A percentile compares a stretch with the other conserved stretches of the same genome.
Evolutionary conservation across 2,797 vertebrate genomes (phyloP).

Genomic region (Micropoecilia bifurca): DNA sequence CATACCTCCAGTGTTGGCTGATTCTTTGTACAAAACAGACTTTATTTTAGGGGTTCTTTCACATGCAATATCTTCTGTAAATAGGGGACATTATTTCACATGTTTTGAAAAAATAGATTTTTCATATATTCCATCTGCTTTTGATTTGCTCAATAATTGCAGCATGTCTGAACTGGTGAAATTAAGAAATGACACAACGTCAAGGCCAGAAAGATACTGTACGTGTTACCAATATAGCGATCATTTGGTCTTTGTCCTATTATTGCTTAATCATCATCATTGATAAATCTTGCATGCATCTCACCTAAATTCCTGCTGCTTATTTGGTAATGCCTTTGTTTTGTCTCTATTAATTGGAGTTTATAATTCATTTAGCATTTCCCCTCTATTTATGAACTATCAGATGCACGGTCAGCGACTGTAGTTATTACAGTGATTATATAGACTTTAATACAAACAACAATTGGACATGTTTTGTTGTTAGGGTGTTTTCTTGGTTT

Average conservation of each 20-base stretch:
- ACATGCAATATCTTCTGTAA: slow-evolving; percentile 28
- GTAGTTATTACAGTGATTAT: neutral
- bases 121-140: slow-evolving; percentile 10
- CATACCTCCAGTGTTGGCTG: slow-evolving; percentile 6
- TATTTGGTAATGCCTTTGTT: neutral
- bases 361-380: neutral
- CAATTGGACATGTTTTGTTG: neutral
- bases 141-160: slow-evolving; percentile 26
- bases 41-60: slow-evolving; percentile 40
- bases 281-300: neutral
- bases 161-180: slow-evolving; percentile 21
- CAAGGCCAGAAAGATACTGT: slow-evolving; percentile 4
- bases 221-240: slow-evolving; percentile 14
- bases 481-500: neutral
- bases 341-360: neutral
- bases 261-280: slow-evolving; percentile 6
- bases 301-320: neutral
- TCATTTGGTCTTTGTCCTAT: slow-evolving; percentile 8
- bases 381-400: neutral
- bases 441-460: neutral
- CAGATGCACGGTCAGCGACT: neutral
- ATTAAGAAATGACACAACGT: slow-evolving; percentile 2
- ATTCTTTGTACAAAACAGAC: slow-evolving; percentile 10
- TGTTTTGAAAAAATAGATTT: slow-evolving; percentile 15
- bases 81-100: slow-evolving; percentile 4